Conservation (phyloP, 1,140 invertebrate species). For the Lethrus apterus region DNA sequence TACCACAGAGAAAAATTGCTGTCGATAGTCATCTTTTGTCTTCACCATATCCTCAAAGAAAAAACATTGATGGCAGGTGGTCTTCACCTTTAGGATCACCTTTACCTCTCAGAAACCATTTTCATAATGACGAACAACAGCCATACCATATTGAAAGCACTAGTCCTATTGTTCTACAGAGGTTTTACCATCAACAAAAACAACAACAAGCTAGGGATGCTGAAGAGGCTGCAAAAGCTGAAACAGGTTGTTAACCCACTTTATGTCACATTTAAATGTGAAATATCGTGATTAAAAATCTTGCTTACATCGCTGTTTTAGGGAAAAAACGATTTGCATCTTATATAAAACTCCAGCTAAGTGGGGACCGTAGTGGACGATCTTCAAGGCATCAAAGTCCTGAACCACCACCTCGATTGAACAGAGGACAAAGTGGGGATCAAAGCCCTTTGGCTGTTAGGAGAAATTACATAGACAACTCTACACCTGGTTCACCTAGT, state of each 20-base stretch:
- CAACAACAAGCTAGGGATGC: constrained; percentile 41
- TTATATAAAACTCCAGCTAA: constrained; percentile 65
- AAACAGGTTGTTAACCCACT: constrained; percentile 20
- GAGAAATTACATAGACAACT: constrained; percentile 48
- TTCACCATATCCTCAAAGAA: constrained; percentile 6
- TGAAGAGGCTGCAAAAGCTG: constrained; percentile 34
- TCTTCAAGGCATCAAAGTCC: constrained; percentile 49
- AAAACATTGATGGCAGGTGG: constrained; percentile 19
- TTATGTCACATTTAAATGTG: no score
- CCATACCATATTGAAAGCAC: constrained; percentile 46
- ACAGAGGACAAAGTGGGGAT: constrained; percentile 42
- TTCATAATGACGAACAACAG: constrained; percentile 25
- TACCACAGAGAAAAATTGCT: background rate
- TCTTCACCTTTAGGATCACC: constrained; percentile 33
- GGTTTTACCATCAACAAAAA: constrained; percentile 56
- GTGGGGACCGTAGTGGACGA: constrained; percentile 35
- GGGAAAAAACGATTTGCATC: constrained; percentile 62
- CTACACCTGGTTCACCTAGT: constrained; percentile 47
- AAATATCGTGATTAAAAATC: no score
- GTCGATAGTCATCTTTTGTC: background rate
- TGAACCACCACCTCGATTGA: constrained; percentile 60
- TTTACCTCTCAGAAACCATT: constrained; percentile 23
- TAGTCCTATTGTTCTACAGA: constrained; percentile 55
- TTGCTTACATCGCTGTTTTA: constrained; percentile 21
- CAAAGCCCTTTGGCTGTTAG: constrained; percentile 55